phyloP scores from a whole-genome alignment of 2,888 invertebrate species.

The Cataglyphis albicans region DNA sequence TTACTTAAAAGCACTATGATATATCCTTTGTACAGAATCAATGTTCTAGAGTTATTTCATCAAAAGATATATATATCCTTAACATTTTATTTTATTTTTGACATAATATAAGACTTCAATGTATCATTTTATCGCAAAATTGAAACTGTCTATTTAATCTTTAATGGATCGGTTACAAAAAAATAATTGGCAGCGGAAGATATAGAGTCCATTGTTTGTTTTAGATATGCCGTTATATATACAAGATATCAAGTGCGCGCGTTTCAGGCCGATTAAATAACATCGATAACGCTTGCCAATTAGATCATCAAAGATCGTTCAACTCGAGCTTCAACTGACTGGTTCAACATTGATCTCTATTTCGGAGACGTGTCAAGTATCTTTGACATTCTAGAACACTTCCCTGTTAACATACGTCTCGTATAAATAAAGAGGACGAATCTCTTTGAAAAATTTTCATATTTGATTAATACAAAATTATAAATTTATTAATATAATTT shows the following conservation, averaged over 20 bases:
- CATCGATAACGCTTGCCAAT: constrained; percentile 69
- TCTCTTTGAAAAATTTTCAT: background rate
- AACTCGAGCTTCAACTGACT: constrained; percentile 51
- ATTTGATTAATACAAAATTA: background rate
- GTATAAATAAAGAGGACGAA: background rate
- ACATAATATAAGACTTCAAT: background rate
- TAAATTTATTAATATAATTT: background rate
- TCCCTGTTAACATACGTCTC: background rate
- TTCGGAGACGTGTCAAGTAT: constrained; percentile 37
- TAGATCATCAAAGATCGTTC: constrained; percentile 60
- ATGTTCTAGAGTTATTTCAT: background rate
- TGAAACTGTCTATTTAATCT: constrained; percentile 16
- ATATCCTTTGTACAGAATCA: background rate
- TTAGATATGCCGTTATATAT: constrained; percentile 48
- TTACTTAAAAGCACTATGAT: background rate
- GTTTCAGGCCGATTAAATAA: constrained; percentile 67
- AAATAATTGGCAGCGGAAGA: constrained; percentile 46
- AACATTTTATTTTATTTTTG: background rate
- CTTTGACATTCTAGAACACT: constrained; percentile 49
- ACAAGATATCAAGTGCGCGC: constrained; percentile 38
- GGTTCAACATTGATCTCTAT: constrained; percentile 52
- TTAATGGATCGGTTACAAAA: constrained; percentile 8
- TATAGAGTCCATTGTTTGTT: constrained; percentile 57
- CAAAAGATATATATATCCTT: background rate
- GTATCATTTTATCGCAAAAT: constrained; percentile 15